phyloP scores from a whole-genome alignment of 1,140 invertebrate genomes.

The Drosophila bocki region DNA sequence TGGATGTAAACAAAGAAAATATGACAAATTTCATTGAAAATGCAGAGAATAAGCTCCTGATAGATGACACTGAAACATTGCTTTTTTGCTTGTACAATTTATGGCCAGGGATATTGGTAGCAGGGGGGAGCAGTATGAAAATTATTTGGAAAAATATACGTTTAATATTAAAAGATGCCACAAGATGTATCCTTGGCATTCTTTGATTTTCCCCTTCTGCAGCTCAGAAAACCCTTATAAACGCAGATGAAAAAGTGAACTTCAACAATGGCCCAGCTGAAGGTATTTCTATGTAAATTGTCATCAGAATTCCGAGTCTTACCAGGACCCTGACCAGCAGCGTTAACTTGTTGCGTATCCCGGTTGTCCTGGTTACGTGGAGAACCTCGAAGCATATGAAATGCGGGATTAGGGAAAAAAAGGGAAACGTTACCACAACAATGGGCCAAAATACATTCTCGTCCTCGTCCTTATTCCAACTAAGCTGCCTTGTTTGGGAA shows the following conservation, averaged over 20 bases:
- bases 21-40: conserved; percentile 19
- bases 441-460: conserved; percentile 17
- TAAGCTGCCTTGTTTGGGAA: conserved; percentile 17
- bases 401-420: conserved; percentile 24
- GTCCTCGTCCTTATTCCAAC: conserved; percentile 14
- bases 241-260: conserved; percentile 19
- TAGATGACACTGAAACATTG: conserved; percentile 13
- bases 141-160: conserved; percentile 3
- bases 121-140: neutral
- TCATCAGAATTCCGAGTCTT: conserved; percentile 19
- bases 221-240: conserved; percentile 17
- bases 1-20: conserved; percentile 21
- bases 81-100: conserved; percentile 1
- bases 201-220: neutral
- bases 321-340: neutral
- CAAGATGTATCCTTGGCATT: conserved; percentile 1
- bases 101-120: conserved; percentile 2
- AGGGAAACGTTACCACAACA: conserved; percentile 32
- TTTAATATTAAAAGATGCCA: conserved; percentile 5
- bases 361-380: conserved; percentile 10
- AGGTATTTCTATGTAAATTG: conserved; percentile 22
- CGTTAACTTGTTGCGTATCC: conserved; percentile 31
- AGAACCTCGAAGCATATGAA: conserved; percentile 24
- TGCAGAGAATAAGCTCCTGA: conserved; percentile 4
- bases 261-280: conserved; percentile 11